phyloP scores from a whole-genome alignment of 2,888 invertebrate genomes.

The Pseudolycoriella hygida region DNA sequence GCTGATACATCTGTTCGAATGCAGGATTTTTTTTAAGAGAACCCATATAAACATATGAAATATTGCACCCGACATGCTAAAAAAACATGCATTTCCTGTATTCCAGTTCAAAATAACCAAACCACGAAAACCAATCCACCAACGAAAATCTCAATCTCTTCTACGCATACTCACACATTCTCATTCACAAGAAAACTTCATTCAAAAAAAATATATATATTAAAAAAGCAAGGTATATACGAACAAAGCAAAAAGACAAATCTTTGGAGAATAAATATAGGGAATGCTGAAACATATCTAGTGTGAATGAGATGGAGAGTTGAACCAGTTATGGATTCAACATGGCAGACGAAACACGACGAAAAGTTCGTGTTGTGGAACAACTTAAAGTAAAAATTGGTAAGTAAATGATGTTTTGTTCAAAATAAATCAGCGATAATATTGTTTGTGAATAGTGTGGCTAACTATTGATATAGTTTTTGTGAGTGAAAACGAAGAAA shows the following conservation, averaged over 20 bases:
- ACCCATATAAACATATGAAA: too few species aligned
- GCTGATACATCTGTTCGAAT: too few species aligned
- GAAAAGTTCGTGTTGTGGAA: slow-evolving; percentile 82
- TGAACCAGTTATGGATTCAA: slow-evolving; percentile 59
- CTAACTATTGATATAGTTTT: neutral
- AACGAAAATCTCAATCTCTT: too few species aligned
- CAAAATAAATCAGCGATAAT: slow-evolving; percentile 7
- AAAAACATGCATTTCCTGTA: too few species aligned
- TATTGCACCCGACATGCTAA: too few species aligned
- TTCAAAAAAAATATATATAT: slow-evolving; percentile 6
- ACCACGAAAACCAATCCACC: too few species aligned
- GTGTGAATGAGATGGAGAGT: neutral
- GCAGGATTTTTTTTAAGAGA: too few species aligned
- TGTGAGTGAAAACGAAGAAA: neutral
- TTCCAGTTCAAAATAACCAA: too few species aligned
- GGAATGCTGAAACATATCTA: neutral
- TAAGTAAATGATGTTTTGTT: slow-evolving; percentile 33
- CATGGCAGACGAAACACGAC: slow-evolving; percentile 82
- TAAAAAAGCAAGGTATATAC: neutral
- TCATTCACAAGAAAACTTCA: neutral
- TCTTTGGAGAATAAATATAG: neutral
- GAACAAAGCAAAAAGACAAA: neutral
- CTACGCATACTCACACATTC: too few species aligned
- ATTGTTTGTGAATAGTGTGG: slow-evolving; percentile 1
- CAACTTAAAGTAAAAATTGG: slow-evolving; percentile 88